These are phyloP conservation scores for Philhelius pedissequus DNA, from an alignment of 2,888 invertebrate species.

Conservation along the genomic window DNA sequence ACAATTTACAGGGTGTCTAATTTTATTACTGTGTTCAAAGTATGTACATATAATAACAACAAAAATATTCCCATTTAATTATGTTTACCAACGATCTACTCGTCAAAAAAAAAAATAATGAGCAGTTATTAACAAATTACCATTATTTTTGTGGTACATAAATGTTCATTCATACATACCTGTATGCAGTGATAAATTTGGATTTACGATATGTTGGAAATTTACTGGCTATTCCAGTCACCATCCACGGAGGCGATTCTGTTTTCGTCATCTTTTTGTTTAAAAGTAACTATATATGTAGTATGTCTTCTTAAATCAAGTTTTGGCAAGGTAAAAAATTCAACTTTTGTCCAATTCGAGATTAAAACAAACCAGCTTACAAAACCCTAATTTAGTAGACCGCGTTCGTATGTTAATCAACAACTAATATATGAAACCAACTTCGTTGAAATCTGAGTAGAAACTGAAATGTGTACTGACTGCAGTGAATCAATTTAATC, in stretches of 20 bases:
- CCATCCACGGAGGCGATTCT: slow-evolving; percentile 73
- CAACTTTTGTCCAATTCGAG: not conserved
- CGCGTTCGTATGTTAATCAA: not conserved
- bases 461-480: slow-evolving; percentile 21
- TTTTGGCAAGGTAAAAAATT: not conserved
- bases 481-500: slow-evolving; percentile 46
- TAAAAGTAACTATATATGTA: not conserved
- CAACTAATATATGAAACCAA: not conserved
- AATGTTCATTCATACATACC: slow-evolving; percentile 69
- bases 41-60: too few relatives aligned
- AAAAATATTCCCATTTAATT: too few relatives aligned
- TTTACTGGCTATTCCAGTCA: slow-evolving; percentile 75
- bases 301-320: not conserved
- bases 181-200: slow-evolving; percentile 72
- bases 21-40: too few relatives aligned
- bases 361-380: not conserved
- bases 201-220: slow-evolving; percentile 77
- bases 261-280: slow-evolving; percentile 18
- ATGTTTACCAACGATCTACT: too few relatives aligned
- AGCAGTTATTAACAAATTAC: not conserved
- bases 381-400: not conserved
- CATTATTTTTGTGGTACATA: not conserved
- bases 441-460: slow-evolving; percentile 33
- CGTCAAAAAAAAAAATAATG: not conserved
- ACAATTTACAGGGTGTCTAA: too few relatives aligned